Evolutionary conservation across 2,888 invertebrate species (phyloP).

Genomic region (Drosophila prostipennis): DNA sequence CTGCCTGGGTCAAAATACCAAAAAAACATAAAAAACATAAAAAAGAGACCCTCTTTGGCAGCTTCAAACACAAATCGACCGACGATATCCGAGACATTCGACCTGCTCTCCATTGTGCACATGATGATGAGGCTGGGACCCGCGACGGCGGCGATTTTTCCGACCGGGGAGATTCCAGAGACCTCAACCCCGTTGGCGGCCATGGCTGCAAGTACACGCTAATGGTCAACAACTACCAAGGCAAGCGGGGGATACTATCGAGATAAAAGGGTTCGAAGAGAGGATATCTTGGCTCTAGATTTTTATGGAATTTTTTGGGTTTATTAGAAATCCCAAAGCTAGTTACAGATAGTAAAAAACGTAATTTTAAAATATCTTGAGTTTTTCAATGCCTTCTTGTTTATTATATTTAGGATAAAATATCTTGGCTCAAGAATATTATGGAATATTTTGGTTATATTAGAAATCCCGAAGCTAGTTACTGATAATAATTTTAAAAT

Average conservation of each 20-base stretch:
- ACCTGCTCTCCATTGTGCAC: conserved; percentile 79
- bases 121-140: conserved; percentile 69
- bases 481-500: no score
- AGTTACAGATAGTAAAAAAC: no score
- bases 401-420: no score
- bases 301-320: neutral
- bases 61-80: conserved; percentile 51
- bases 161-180: conserved; percentile 28
- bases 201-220: conserved; percentile 65
- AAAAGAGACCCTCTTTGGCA: conserved; percentile 26
- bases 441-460: neutral
- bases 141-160: conserved; percentile 34
- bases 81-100: conserved; percentile 57
- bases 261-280: conserved; percentile 1
- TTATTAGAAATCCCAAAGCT: no score
- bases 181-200: conserved; percentile 73
- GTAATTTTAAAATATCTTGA: no score
- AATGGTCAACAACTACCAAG: conserved; percentile 68
- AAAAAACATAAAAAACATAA: neutral
- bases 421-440: no score
- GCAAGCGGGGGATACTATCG: neutral
- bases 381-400: no score
- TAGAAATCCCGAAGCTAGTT: no score
- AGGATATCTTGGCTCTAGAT: neutral
- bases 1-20: conserved; percentile 52